Evolutionary conservation across 1,140 invertebrate genomes (phyloP).

Genomic region (Lepidurus packardi): DNA sequence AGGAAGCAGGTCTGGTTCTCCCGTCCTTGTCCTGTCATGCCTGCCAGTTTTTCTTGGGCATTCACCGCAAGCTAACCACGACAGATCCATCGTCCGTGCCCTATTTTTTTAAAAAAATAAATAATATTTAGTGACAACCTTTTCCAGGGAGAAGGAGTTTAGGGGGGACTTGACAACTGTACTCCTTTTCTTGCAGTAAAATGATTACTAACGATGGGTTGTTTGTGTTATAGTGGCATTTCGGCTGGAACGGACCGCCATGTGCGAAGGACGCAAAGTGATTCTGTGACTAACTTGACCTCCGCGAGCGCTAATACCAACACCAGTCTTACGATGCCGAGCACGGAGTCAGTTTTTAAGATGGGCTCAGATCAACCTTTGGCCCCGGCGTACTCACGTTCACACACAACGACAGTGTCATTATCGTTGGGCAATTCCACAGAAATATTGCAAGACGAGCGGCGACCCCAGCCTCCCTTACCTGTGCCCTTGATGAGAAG

Average conservation of each 20-base stretch:
- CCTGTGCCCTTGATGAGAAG: conserved; percentile 14
- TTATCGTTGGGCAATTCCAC: not conserved
- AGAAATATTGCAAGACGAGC: not conserved
- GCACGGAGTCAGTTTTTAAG: conserved; percentile 7
- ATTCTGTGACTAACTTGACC: not conserved
- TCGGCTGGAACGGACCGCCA: not conserved
- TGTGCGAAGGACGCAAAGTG: conserved; percentile 12
- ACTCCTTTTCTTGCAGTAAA: no score
- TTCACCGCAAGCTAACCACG: not conserved
- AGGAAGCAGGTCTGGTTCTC: not conserved
- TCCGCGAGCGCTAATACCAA: not conserved
- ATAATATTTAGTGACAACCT: not conserved
- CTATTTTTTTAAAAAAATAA: not conserved
- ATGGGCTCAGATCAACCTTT: not conserved
- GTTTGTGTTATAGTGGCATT: not conserved
- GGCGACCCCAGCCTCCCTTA: not conserved
- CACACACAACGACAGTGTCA: not conserved
- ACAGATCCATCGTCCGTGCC: not conserved
- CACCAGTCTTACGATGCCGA: conserved; percentile 3
- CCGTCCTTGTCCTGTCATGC: not conserved
- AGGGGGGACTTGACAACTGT: not conserved
- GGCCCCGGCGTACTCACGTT: not conserved
- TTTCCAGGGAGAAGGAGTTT: no score
- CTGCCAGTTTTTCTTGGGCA: not conserved
- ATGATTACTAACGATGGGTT: not conserved